Percentiles rank a stretch among this genome's conserved stretches.
phyloP scores from a whole-genome alignment of 2,113 vertebrate species.

The Hyperopisus bebe region DNA sequence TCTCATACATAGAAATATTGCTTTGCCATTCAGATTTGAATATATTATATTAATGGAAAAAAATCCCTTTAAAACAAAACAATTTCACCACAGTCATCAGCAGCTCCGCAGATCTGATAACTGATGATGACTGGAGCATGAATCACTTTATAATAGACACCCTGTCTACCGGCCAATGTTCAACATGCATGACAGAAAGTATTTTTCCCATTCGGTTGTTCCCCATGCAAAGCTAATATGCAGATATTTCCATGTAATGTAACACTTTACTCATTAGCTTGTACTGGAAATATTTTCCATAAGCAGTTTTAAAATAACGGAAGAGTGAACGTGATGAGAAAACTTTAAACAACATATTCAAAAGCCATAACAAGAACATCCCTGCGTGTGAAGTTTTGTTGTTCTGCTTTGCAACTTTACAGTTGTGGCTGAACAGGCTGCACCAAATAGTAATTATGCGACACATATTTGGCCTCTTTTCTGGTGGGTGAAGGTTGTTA shows the following conservation, averaged over 20 bases:
- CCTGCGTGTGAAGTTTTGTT: not conserved
- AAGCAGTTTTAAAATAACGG: not conserved
- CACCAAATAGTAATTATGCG: not conserved
- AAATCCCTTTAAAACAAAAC: not conserved
- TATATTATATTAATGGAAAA: not conserved
- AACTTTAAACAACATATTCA: not conserved
- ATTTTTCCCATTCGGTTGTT: not conserved
- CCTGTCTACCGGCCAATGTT: not conserved
- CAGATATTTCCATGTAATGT: not conserved
- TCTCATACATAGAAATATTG: not conserved
- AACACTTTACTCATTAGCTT: not conserved
- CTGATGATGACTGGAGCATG: not conserved
- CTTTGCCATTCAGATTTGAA: not conserved
- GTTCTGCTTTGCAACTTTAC: not conserved
- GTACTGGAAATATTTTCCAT: not conserved
- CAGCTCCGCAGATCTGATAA: not conserved
- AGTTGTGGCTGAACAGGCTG: not conserved
- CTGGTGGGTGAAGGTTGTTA: not conserved
- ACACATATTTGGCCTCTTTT: not conserved
- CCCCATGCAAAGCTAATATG: not conserved
- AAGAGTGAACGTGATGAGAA: not conserved
- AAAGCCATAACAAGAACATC: not conserved
- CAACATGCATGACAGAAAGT: not conserved
- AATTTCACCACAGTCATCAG: not conserved
- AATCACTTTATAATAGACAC: not conserved